These are phyloP conservation scores for Dicaeum eximium DNA, from an alignment of 2,113 vertebrate genomes.

Conservation along the genomic window DNA sequence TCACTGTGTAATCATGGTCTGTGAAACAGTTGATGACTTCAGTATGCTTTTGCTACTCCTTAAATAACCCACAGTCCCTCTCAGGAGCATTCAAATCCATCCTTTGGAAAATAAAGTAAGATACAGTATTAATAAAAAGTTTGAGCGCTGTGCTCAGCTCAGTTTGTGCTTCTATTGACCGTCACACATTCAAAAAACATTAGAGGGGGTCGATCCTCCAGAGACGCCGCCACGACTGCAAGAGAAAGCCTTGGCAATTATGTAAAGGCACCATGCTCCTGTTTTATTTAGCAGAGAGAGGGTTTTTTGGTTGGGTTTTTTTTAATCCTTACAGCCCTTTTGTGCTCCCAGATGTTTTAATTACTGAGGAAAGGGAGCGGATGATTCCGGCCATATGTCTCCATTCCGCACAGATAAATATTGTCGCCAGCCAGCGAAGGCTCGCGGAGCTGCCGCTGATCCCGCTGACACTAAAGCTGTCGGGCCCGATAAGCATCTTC, in stretches of 20 bases:
- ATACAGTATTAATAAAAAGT: constrained; percentile 3
- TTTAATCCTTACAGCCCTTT: constrained; percentile 56
- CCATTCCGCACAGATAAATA: constrained; percentile 80
- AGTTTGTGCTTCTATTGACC: background rate
- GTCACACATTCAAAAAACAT: constrained; percentile 41
- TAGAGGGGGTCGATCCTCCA: constrained; percentile 14
- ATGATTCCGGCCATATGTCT: constrained; percentile 95
- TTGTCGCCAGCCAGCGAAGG: constrained; percentile 70
- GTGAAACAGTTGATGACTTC: constrained; percentile 42
- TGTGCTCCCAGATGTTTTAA: constrained; percentile 94
- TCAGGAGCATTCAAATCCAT: background rate
- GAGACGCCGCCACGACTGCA: background rate
- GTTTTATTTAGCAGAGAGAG: constrained; percentile 57
- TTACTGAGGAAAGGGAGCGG: constrained; percentile 90
- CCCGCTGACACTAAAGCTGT: constrained; percentile 86
- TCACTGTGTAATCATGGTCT: background rate
- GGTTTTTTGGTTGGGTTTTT: rapidly evolving
- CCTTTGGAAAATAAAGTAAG: constrained; percentile 32
- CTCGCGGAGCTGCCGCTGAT: constrained; percentile 70
- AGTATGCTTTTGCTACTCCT: constrained; percentile 27
- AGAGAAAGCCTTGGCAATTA: constrained; percentile 9
- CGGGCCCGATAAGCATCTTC: constrained; percentile 90
- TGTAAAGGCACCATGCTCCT: constrained; percentile 32
- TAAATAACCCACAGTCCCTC: constrained; percentile 14
- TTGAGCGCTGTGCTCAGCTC: background rate